Conservation (phyloP, 2,888 invertebrate species). For the Oligia latruncula region DNA sequence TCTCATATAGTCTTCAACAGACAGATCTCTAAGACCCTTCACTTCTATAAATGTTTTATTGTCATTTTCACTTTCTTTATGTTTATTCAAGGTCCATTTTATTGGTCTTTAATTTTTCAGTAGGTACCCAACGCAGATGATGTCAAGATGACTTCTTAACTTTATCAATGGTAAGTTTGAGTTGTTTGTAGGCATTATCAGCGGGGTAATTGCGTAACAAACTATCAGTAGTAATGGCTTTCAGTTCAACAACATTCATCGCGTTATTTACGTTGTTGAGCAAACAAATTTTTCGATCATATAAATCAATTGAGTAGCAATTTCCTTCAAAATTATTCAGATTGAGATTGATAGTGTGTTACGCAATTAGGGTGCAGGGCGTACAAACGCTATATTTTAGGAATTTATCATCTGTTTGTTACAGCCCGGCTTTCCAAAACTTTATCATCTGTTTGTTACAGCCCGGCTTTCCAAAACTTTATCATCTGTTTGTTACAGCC, state of each 20-base stretch:
- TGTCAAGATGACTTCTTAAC: background rate
- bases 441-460: background rate
- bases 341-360: too few relatives aligned
- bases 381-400: background rate
- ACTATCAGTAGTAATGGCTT: too few relatives aligned
- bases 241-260: too few relatives aligned
- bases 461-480: background rate
- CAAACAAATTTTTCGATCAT: too few relatives aligned
- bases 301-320: too few relatives aligned
- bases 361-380: too few relatives aligned
- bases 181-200: background rate
- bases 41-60: slow-evolving; percentile 23
- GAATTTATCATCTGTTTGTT: background rate
- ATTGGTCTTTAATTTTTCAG: slow-evolving; percentile 7
- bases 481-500: background rate
- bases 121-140: background rate
- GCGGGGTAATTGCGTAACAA: too few relatives aligned
- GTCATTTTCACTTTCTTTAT: slow-evolving; percentile 27
- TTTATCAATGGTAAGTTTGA: background rate
- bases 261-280: too few relatives aligned
- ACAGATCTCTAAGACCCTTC: slow-evolving; percentile 6
- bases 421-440: background rate
- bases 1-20: background rate
- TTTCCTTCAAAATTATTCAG: too few relatives aligned
- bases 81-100: background rate